These are phyloP conservation scores for Ceratitis capitata DNA, from an alignment of 1,140 invertebrate genomes.

Conservation along the genomic window DNA sequence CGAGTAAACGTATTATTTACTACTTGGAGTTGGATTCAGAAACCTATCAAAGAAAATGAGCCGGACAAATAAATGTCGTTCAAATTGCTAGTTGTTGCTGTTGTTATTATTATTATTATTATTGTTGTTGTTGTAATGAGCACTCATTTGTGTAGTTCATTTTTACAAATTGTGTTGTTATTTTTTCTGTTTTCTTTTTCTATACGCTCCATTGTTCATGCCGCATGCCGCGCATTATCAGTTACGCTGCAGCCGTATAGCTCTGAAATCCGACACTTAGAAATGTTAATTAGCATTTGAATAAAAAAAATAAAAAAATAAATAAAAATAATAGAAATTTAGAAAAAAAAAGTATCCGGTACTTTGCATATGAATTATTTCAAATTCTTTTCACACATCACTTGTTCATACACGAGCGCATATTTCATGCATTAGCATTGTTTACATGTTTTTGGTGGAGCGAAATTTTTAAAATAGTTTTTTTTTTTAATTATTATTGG, in stretches of 20 bases:
- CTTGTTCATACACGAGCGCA: neutral
- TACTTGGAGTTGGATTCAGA: neutral
- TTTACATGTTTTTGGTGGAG: no score
- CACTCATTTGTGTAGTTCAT: no score
- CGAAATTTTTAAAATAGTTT: neutral
- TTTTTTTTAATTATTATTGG: neutral
- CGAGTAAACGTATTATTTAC: neutral
- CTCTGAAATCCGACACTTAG: neutral
- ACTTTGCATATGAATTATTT: slow-evolving; percentile 29
- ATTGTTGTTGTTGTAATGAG: no score
- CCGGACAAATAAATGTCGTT: slow-evolving; percentile 10
- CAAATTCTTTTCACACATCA: slow-evolving; percentile 34
- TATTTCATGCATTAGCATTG: neutral
- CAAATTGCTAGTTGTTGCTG: neutral
- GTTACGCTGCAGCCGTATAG: neutral
- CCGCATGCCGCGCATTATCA: neutral
- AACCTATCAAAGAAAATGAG: slow-evolving; percentile 18
- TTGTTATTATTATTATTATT: slow-evolving; percentile 12
- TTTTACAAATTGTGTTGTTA: neutral
- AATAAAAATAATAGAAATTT: neutral
- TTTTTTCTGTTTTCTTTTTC: neutral
- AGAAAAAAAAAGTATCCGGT: neutral
- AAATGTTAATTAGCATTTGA: slow-evolving; percentile 34
- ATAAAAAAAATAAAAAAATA: neutral
- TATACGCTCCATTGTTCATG: neutral